Evolutionary conservation across 2,888 invertebrate species (phyloP).

Genomic region (Seladonia tumulorum): DNA sequence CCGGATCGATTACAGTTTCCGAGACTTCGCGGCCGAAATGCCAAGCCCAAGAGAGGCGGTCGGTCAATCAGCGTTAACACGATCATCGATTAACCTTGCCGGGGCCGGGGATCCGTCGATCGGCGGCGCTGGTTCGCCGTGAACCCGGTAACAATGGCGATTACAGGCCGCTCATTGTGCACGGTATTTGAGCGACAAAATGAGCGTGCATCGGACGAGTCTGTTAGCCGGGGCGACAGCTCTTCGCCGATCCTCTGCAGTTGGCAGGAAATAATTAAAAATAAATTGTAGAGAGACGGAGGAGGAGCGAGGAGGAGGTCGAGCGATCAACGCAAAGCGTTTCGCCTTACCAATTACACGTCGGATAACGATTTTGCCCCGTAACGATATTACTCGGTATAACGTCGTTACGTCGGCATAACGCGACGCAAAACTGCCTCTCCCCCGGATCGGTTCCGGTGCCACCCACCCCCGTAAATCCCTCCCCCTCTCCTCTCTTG

Average conservation of each 20-base stretch:
- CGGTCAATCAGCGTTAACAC: slow-evolving; percentile 1
- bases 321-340: slow-evolving; percentile 70
- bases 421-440: slow-evolving; percentile 59
- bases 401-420: slow-evolving; percentile 64
- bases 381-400: slow-evolving; percentile 57
- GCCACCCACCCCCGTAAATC: not conserved
- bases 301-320: slow-evolving; percentile 15
- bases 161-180: slow-evolving; percentile 51
- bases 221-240: slow-evolving; percentile 56
- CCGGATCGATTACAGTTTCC: not conserved
- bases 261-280: slow-evolving; percentile 73
- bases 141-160: slow-evolving; percentile 51
- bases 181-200: slow-evolving; percentile 62
- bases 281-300: slow-evolving; percentile 63
- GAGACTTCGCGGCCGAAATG: not conserved
- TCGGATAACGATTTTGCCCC: slow-evolving; percentile 59
- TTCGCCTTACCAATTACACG: slow-evolving; percentile 72
- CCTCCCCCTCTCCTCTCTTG: not conserved
- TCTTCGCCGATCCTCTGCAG: slow-evolving; percentile 56
- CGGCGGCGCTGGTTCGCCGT: slow-evolving; percentile 29
- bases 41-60: not conserved
- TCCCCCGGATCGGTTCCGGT: slow-evolving; percentile 53
- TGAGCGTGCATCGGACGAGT: slow-evolving; percentile 60
- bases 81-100: slow-evolving; percentile 50
- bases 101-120: slow-evolving; percentile 16